These are phyloP conservation scores for Pseudomyrmex pallidus DNA, from an alignment of 1,140 invertebrate species.

Conservation along the genomic window DNA sequence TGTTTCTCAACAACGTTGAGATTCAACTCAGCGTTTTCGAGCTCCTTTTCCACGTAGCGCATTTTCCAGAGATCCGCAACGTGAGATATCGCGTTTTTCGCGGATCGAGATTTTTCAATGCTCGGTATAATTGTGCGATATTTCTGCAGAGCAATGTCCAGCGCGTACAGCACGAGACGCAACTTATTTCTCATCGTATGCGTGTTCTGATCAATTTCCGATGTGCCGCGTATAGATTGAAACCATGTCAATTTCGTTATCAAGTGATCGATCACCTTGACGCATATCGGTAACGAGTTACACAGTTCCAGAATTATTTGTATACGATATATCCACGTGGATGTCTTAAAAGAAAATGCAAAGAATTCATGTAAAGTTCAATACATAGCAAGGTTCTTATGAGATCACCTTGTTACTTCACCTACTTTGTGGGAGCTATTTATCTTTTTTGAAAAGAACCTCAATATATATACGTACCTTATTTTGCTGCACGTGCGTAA, in stretches of 20 bases:
- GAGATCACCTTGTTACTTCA: too few species aligned
- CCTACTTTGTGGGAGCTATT: too few species aligned
- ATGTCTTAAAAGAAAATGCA: conserved; percentile 39
- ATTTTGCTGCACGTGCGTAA: neutral
- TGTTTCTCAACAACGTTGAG: neutral
- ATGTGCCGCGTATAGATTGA: neutral
- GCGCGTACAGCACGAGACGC: conserved; percentile 56
- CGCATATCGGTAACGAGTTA: conserved; percentile 40
- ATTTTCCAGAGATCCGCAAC: conserved; percentile 62
- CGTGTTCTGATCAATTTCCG: neutral
- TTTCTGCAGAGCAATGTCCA: conserved; percentile 50
- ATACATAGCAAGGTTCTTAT: neutral
- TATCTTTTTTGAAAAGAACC: too few species aligned
- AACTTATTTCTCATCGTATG: conserved; percentile 25
- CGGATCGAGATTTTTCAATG: neutral
- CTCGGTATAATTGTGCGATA: conserved; percentile 32
- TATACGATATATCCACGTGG: conserved; percentile 33
- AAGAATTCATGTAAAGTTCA: neutral
- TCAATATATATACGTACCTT: neutral
- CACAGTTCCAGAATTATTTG: conserved; percentile 63
- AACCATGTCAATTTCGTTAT: conserved; percentile 31
- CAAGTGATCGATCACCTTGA: conserved; percentile 56
- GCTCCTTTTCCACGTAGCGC: conserved; percentile 2
- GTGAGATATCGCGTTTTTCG: conserved; percentile 15
- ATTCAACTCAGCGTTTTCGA: neutral